Base-by-base conservation (phyloP, 2,797 vertebrate species). In the Sphenopsis melanotis region DNA sequence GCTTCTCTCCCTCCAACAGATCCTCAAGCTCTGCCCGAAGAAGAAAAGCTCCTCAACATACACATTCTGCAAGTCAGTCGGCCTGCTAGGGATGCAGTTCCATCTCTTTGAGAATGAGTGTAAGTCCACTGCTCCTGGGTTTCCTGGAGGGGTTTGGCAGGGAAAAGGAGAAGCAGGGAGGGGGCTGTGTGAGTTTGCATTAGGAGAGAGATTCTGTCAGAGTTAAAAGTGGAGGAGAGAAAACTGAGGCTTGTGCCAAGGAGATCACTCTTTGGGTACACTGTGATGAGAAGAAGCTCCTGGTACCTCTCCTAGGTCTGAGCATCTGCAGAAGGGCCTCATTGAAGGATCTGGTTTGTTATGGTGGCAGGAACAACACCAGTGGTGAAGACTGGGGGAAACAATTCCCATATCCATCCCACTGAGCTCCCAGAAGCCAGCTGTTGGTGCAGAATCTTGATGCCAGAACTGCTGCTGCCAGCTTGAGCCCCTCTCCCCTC, bases 21-120 rank as follows among this genome's bases (percentile, higher is more conserved):
- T 99, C 87, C 98, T 99, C 93, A 99, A 99, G 97, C 97, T 99
- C 92, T 99, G 99, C 95, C 99, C 99, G 7, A 99, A 99, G 98
- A 99, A 99, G 98, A 99, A 99, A 97, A 99, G 98, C 76, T 98
- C 99, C 7, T 99, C 99, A 30, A 99, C 99, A 0, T 99, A 99
- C 94, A 99, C 98, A 6, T 99, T 99, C 98, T 99, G 99, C 97
- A 99, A 99, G 97, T 98, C 99, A 0, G 98, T 99, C 14, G 98
- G 99, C 55, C 98, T 99, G 59, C 98, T 99, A 95, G 99, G 99
- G 94, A 99, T 99, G 99, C 99, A 99, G 97, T 99, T 99, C 94
- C 99, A 99, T 94, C 99, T 99, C 95, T 99, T 99, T 97, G 99
- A 99, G 97, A 99, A 99, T 50, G 99, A 99, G 94, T 99, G 99